Evolutionary conservation across 2,113 vertebrate species (phyloP), one percentile per base, ranked within the genome.

Genomic region (Dipodomys spectabilis): DNA sequence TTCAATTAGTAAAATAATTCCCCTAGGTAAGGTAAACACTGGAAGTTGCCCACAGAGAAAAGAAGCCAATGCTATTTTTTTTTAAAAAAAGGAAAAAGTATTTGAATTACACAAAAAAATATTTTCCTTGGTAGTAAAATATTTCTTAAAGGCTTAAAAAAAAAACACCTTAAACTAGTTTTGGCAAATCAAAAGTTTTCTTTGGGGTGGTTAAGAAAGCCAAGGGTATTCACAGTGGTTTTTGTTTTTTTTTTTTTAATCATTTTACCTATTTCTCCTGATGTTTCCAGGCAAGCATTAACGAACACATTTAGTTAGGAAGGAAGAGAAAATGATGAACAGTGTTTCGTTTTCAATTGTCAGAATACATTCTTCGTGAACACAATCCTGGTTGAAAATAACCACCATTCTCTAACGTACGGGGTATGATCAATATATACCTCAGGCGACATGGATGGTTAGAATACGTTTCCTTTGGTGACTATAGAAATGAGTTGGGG

Each of bases 151-250:
- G 49, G 73, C 73, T 95, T 83, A 72, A 93, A 57, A 57, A 57
- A 57, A 57, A 57, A 57, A 57, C 12, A 53, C 16, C 53, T 90
- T 44, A 57, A 87, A 92, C 28, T 94, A 65, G 27, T 60, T 94
- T 90, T 89, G 67, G 73, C 80, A 97, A 97, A 94, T 92, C 82
- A 90, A 82, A 93, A 92, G 62, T 95, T 96, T 96, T 92, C 91
- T 93, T 93, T 82, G 30, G 65, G n/a, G 78, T 57, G 27, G 39
- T 82, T 82, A 82, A 77, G 69, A 79, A 92, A 96, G 71, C 82
- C 82, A 95, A 89, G 84, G 85, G 53, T 82, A 85, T 93, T 92
- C 44, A 77, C 80, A 95, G 79, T 78, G 45, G 71, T 73, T 93
- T 94, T 75, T 73, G 91, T 94, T 77, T 75, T 77, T 92, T 94